Percentiles rank a stretch among this genome's conserved stretches.
phyloP scores from a whole-genome alignment of 2,888 invertebrate species.

The Nephrocerus scutellatus region DNA sequence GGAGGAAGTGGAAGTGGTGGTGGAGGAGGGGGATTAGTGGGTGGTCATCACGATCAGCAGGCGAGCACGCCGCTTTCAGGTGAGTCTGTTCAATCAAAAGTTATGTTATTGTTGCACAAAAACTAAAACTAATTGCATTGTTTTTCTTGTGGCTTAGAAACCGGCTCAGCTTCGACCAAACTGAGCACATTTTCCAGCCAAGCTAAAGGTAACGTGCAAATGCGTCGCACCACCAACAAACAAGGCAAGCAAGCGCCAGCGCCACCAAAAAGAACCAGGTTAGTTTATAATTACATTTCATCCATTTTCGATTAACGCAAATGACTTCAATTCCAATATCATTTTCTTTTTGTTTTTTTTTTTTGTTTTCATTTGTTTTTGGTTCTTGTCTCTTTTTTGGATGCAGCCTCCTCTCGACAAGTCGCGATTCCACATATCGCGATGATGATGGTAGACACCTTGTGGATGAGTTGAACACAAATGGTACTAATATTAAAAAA shows the following conservation, averaged over 20 bases:
- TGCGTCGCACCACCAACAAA: conserved; percentile 78
- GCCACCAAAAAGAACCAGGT: conserved; percentile 93
- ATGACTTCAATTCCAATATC: not conserved
- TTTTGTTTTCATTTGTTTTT: not conserved
- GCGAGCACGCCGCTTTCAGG: conserved; percentile 47
- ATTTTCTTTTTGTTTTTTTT: conserved; percentile 4
- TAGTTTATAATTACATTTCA: conserved; percentile 19
- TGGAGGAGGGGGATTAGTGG: conserved; percentile 25
- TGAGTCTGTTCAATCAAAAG: conserved; percentile 22
- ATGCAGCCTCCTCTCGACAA: conserved; percentile 43
- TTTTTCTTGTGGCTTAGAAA: conserved; percentile 35
- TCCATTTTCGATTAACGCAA: not conserved
- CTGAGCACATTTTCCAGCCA: conserved; percentile 59
- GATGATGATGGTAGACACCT: conserved; percentile 46
- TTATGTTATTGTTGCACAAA: not conserved
- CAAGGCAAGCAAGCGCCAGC: conserved; percentile 92
- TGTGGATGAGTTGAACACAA: conserved; percentile 45
- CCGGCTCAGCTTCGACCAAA: conserved; percentile 51
- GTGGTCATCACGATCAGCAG: conserved; percentile 41
- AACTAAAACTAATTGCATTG: not conserved
- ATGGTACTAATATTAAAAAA: conserved; percentile 48
- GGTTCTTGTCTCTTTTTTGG: not conserved
- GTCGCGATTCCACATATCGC: conserved; percentile 48
- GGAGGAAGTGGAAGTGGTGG: conserved; percentile 25
- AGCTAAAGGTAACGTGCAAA: conserved; percentile 65